Evolutionary conservation across 2,797 vertebrate species (phyloP).

Genomic region (Clarias platycephalus): DNA sequence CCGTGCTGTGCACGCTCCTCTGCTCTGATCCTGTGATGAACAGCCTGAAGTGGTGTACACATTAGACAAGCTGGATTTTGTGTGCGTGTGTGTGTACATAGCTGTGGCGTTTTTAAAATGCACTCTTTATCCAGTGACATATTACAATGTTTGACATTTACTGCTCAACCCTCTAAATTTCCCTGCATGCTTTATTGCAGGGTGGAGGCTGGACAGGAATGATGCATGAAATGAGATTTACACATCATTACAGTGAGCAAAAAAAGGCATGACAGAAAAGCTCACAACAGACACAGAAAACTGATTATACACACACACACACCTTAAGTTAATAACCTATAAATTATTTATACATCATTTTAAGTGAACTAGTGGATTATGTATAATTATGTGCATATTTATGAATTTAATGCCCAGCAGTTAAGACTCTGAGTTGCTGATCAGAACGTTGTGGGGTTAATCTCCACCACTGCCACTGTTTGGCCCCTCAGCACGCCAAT

Average conservation of each 20-base stretch:
- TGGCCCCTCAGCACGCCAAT: too few species aligned
- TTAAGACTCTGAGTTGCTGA: too few species aligned
- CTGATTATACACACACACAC: not conserved
- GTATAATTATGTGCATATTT: not conserved
- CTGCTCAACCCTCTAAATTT: constrained; percentile 38
- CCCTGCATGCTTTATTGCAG: constrained; percentile 33
- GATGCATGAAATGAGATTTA: constrained; percentile 11
- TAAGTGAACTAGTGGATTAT: not conserved
- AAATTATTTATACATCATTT: not conserved
- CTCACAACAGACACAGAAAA: not conserved
- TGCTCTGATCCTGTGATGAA: not conserved
- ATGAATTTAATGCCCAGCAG: not conserved
- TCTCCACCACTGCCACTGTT: too few species aligned
- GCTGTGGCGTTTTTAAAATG: constrained; percentile 26
- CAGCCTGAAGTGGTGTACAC: not conserved
- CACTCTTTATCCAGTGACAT: constrained; percentile 37
- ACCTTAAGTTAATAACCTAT: not conserved
- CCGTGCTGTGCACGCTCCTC: not conserved
- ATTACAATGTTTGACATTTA: constrained; percentile 47
- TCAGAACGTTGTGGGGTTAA: too few species aligned
- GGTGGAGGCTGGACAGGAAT: not conserved
- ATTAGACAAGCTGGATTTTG: not conserved
- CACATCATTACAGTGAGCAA: constrained; percentile 9
- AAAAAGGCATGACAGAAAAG: not conserved
- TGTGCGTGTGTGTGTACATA: not conserved